Conservation (phyloP, 2,797 vertebrate species). For the Lacerta bilineata region DNA sequence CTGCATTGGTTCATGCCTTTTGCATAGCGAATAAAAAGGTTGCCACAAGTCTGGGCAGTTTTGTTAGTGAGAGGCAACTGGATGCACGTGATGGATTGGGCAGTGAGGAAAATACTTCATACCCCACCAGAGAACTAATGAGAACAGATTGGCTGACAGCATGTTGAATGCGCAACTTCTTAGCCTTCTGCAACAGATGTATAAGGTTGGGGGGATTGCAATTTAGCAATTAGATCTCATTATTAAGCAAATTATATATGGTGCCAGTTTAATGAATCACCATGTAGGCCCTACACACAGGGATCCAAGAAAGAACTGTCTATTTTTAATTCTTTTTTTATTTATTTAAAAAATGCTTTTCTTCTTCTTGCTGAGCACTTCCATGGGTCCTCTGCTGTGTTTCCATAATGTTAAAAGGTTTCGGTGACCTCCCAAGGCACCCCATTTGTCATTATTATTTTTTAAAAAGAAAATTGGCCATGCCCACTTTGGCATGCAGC, state of each 20-base stretch:
- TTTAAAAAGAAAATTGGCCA: too few species aligned
- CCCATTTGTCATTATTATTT: too few species aligned
- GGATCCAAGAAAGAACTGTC: not conserved
- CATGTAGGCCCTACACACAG: not conserved
- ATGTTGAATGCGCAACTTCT: not conserved
- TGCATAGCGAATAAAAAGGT: rapidly evolving
- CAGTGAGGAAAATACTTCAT: not conserved
- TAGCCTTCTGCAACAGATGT: slow-evolving; percentile 3
- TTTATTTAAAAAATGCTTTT: too few species aligned
- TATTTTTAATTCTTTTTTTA: not conserved
- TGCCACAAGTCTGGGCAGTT: rapidly evolving
- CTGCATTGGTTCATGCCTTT: not conserved
- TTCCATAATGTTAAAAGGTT: too few species aligned
- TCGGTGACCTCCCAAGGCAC: too few species aligned
- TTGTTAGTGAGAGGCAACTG: not conserved
- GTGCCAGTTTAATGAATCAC: slow-evolving; percentile 1
- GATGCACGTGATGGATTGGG: not conserved
- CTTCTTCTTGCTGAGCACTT: too few species aligned
- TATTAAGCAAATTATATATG: slow-evolving; percentile 21
- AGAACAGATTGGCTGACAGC: slow-evolving; percentile 26
- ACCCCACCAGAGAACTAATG: slow-evolving; percentile 12
- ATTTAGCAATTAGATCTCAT: slow-evolving; percentile 18
- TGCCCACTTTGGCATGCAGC: too few species aligned
- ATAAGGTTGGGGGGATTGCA: not conserved
- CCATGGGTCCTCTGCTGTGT: too few species aligned